phyloP scores from a whole-genome alignment of 2,113 vertebrate genomes.

The Tautogolabrus adspersus region DNA sequence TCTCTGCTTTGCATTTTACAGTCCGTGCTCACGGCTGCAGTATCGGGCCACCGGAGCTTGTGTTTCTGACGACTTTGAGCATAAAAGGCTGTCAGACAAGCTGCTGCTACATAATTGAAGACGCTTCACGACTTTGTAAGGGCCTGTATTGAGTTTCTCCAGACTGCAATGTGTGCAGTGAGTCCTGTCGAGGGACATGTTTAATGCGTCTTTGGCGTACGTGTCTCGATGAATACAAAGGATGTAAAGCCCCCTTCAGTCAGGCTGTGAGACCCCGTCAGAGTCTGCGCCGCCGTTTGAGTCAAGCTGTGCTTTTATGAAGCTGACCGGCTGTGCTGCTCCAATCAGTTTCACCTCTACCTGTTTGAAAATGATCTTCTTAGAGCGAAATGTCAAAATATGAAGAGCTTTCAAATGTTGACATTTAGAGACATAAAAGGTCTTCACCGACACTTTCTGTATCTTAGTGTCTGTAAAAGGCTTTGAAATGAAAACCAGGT shows the following conservation, averaged over 20 bases:
- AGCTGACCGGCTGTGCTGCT: too few species aligned
- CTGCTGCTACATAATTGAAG: slow-evolving; percentile 53
- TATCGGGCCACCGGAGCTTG: background rate
- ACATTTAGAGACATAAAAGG: background rate
- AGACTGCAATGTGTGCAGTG: slow-evolving; percentile 36
- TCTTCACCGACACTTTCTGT: too few species aligned
- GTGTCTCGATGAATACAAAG: slow-evolving; percentile 13
- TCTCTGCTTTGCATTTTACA: slow-evolving; percentile 18
- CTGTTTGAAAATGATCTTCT: background rate
- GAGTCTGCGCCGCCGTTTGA: background rate
- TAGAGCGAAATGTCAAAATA: background rate
- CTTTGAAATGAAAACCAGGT: background rate
- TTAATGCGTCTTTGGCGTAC: background rate
- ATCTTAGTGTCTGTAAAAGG: background rate
- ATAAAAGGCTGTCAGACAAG: slow-evolving; percentile 20
- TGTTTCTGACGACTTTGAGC: background rate
- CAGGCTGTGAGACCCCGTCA: background rate
- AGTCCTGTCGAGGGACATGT: background rate
- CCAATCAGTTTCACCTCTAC: background rate
- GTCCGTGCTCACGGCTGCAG: background rate
- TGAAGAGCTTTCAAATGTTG: background rate
- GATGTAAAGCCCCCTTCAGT: background rate
- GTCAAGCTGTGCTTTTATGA: slow-evolving; percentile 2
- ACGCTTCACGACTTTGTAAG: slow-evolving; percentile 21
- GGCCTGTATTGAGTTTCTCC: slow-evolving; percentile 44